These are phyloP conservation scores for Bubo bubo DNA, from an alignment of 2,113 vertebrate species.

Conservation along the genomic window DNA sequence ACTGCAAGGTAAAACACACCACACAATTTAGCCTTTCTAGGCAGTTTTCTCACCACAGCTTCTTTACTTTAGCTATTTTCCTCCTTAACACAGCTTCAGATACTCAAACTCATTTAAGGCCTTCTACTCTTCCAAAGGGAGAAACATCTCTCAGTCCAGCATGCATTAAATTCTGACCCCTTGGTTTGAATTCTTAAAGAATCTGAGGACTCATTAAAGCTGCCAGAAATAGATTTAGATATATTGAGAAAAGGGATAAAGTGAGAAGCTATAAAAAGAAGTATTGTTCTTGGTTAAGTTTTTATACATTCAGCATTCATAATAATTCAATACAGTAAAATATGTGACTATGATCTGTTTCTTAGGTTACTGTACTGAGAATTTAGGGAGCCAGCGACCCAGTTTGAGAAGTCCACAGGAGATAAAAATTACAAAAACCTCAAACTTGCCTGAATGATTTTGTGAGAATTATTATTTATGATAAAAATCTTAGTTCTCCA, in stretches of 20 bases:
- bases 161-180: not conserved
- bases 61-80: not conserved
- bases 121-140: not conserved
- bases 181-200: not conserved
- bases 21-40: not conserved
- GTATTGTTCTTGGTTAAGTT: not conserved
- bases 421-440: not conserved
- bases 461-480: not conserved
- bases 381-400: not conserved
- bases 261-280: not conserved
- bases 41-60: not conserved
- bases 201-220: not conserved
- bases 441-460: not conserved
- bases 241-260: not conserved
- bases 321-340: not conserved
- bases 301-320: not conserved
- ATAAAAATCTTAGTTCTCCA: not conserved
- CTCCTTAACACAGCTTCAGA: not conserved
- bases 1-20: not conserved
- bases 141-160: not conserved
- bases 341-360: not conserved
- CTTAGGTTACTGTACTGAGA: not conserved
- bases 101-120: not conserved
- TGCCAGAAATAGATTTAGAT: not conserved
- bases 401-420: not conserved